Evolutionary conservation across 2,113 vertebrate genomes (phyloP), one percentile per base, ranked within the genome.

Genomic region (Urocynchramus pylzowi): DNA sequence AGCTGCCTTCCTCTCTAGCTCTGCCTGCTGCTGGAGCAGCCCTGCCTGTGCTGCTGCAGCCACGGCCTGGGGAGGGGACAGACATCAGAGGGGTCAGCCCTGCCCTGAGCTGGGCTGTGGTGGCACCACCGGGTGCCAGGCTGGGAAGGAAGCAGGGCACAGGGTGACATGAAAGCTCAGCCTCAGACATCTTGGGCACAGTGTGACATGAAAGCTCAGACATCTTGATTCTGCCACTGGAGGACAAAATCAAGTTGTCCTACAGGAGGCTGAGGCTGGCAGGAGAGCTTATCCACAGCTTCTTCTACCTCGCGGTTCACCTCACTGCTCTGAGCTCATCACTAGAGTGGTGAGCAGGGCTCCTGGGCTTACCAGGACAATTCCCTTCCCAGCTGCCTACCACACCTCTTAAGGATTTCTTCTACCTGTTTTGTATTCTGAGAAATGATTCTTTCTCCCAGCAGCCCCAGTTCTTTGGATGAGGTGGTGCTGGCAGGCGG

Each of bases 1-100:
- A 0, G 99, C 99, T 11, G 99, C 99, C 84, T 99, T 99, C 90
- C 95, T 98, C 97, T 99, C 99, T 86, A 99, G 96, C 87, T 99
- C 99, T 44, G 99, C 99, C 98, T 99, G 99, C 97, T 99, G 99
- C 91, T 98, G 98, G 35, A 99, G 96, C 33, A 99, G 98, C 56
- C 98, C 98, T 2, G 98, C 98, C 94, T 99, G 99, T 11, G 98
- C 99, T 4, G 99, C 98, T 6, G 98, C 97, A 12, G 98, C 99
- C 50, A 97, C 95, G 0, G 98, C 98, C 99, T 99, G 76, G 10
- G 63, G n/a, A 82, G 30, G 57, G 30, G 15, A 59, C 47, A 44
- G 26, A 47, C 45, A 50, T 5, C 35, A 57, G 5, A 50, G 20
- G 7, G 61, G 21, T 60, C 31, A 84, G 45, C 10, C 42, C 59